phyloP scores from a whole-genome alignment of 2,888 invertebrate genomes.

The Polydrusus tereticollis region DNA sequence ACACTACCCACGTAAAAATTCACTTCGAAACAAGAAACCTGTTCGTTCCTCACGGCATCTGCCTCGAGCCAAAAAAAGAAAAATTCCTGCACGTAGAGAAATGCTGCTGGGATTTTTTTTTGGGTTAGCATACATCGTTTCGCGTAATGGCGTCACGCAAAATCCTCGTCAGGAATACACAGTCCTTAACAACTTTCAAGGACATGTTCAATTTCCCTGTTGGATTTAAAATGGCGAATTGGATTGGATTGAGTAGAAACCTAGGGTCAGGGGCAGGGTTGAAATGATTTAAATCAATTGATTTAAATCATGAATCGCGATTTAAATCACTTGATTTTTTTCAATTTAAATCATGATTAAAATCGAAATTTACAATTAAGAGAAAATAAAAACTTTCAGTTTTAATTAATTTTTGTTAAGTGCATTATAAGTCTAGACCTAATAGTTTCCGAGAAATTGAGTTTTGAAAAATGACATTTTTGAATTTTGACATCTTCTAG shows the following conservation, averaged over 20 bases:
- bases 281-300: no score
- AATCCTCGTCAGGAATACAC: slow-evolving; percentile 18
- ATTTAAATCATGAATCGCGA: no score
- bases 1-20: slow-evolving; percentile 39
- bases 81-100: slow-evolving; percentile 31
- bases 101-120: slow-evolving; percentile 16
- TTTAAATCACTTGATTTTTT: no score
- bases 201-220: not conserved
- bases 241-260: slow-evolving; percentile 21
- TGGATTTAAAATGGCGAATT: slow-evolving; percentile 20
- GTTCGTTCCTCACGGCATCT: slow-evolving; percentile 10
- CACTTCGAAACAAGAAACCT: slow-evolving; percentile 36
- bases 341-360: no score
- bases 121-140: slow-evolving; percentile 30
- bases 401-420: no score
- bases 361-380: no score
- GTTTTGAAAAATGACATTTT: no score
- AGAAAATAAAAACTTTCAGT: no score
- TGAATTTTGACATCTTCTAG: no score
- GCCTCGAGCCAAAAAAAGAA: slow-evolving; percentile 18
- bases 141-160: slow-evolving; percentile 45
- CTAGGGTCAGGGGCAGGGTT: no score
- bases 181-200: slow-evolving; percentile 27
- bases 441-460: no score
- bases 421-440: no score